Evolutionary conservation across 2,888 invertebrate species (phyloP), one percentile per base, ranked within the genome.

Genomic region (Hypomecis punctinalis): DNA sequence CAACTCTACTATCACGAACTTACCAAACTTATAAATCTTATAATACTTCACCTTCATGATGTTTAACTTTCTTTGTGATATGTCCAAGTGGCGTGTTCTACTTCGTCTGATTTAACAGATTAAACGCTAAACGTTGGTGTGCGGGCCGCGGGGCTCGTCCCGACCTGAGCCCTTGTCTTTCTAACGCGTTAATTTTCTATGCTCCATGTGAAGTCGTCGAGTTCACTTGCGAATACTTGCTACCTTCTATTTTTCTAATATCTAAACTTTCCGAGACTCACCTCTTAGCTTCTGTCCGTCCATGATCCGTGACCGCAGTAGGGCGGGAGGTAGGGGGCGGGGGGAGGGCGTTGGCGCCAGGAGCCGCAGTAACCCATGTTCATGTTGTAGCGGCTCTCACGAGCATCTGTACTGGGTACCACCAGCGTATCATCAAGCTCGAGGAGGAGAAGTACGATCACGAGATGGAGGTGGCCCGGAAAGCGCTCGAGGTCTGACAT

Each of bases 381-480:
- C 88, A 88, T 93, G 81, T 93, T 93, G 76, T 93, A 95, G 95
- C 94, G 81, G 93, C 91, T 93, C 94, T 95, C 88, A 95, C 95
- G 94, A 94, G 95, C 92, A 93, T 94, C 94, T 91, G 95, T 88
- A 95, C 94, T 94, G 95, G 95, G 87, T 97, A 97, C 94, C 96
- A 98, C 94, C 95, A 95, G 86, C 96, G 96, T 94, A 96, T 98
- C 93, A 93, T 88, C 89, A 94, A 94, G 84, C 95, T 98, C 90
- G 98, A 98, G 94, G 96, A 96, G 90, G 95, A 97, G 94, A 99
- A 99, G 95, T 99, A 98, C 95, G 99, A 99, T 95, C 96, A 98
- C 94, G 99, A 99, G 95, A 95, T 96, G 94, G 97, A 97, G 94
- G 98, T 99, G 93, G 96, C 97, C 94, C 96, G 96, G 94, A 99